Evolutionary conservation across 2,113 vertebrate genomes (phyloP).

Genomic region (Pomatostomus ruficeps): DNA sequence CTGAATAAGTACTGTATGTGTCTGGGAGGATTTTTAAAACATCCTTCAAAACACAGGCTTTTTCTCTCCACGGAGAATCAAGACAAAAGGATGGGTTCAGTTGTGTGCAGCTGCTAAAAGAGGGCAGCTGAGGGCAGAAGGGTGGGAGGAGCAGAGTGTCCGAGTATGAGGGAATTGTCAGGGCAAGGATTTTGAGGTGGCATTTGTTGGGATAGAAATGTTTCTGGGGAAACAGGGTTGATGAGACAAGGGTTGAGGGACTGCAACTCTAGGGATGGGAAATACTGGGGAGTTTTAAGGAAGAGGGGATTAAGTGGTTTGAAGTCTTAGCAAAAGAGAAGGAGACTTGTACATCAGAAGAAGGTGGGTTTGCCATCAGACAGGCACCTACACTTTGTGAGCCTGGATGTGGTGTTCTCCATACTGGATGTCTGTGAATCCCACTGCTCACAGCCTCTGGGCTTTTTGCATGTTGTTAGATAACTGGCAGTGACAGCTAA

Average conservation of each 20-base stretch:
- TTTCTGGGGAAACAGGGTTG: neutral
- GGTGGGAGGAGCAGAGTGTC: neutral
- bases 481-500: neutral
- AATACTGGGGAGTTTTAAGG: neutral
- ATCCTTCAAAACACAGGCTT: slow-evolving; percentile 14
- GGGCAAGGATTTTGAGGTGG: neutral
- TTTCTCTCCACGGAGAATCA: neutral
- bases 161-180: neutral
- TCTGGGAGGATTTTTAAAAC: slow-evolving; percentile 5
- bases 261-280: neutral
- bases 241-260: neutral
- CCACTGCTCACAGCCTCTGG: neutral
- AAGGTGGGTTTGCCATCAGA: neutral
- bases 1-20: slow-evolving; percentile 35
- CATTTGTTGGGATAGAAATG: neutral
- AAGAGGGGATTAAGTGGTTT: neutral
- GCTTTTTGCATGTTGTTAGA: neutral
- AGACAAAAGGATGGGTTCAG: slow-evolving; percentile 44
- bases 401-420: neutral
- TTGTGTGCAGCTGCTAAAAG: slow-evolving; percentile 25
- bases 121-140: slow-evolving; percentile 29
- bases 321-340: neutral
- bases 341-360: neutral
- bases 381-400: neutral
- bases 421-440: neutral